Percentiles rank a stretch among this genome's conserved stretches.
Evolutionary conservation across 2,113 vertebrate species (phyloP).

Genomic region (Motacilla alba): DNA sequence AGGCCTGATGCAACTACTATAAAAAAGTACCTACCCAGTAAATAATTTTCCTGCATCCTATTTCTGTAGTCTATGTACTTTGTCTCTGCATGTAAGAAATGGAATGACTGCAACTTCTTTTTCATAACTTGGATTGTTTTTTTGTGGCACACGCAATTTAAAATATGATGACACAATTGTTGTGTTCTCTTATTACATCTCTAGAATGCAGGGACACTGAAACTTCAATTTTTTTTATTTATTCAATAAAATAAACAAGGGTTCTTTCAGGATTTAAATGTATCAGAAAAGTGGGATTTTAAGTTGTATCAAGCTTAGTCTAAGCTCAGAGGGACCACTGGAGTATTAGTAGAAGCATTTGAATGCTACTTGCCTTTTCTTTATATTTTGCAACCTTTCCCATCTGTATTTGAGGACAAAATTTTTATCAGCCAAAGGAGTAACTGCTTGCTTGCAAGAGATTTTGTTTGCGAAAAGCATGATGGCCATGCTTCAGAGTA

Average conservation of each 20-base stretch:
- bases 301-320: neutral
- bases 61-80: slow-evolving; percentile 52
- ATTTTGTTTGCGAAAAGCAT: rapidly evolving
- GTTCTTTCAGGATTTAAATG: neutral
- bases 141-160: neutral
- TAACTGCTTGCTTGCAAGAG: neutral
- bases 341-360: neutral
- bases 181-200: neutral
- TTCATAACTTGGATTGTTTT: neutral
- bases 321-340: neutral
- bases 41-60: slow-evolving; percentile 83
- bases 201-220: neutral
- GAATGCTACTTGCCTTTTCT: neutral
- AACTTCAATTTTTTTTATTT: neutral
- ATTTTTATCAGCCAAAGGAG: neutral
- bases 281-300: neutral
- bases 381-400: neutral
- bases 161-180: neutral
- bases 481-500: neutral
- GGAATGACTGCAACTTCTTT: neutral
- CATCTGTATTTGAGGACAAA: neutral
- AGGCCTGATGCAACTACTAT: slow-evolving; percentile 93
- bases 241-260: neutral
- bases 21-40: slow-evolving; percentile 92
- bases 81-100: slow-evolving; percentile 10